Percentiles rank a stretch among this genome's conserved stretches.
Evolutionary conservation across 2,888 invertebrate species (phyloP).

Genomic region (Drosophila mettleri): DNA sequence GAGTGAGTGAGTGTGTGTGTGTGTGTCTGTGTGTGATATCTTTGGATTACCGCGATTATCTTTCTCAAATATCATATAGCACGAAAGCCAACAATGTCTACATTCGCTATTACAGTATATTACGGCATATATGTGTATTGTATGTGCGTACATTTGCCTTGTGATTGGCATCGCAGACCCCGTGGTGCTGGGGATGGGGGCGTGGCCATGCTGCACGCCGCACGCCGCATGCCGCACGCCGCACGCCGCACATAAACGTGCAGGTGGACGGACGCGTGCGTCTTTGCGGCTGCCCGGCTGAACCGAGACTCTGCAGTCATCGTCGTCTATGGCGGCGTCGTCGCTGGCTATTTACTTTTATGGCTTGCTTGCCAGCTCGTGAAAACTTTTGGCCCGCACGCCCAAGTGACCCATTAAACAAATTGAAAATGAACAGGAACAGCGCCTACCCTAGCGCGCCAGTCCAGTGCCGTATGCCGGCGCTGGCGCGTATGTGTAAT

Average conservation of each 20-base stretch:
- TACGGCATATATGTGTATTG: slow-evolving; percentile 17
- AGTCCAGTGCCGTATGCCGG: slow-evolving; percentile 33
- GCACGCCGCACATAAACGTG: slow-evolving; percentile 43
- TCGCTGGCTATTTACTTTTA: slow-evolving; percentile 71
- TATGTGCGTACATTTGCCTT: slow-evolving; percentile 19
- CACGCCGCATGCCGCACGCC: too few relatives aligned
- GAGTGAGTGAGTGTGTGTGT: slow-evolving; percentile 20
- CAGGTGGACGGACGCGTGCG: slow-evolving; percentile 61
- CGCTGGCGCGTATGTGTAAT: slow-evolving; percentile 69
- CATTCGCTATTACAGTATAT: slow-evolving; percentile 55
- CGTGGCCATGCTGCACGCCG: slow-evolving; percentile 25
- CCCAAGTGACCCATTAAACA: slow-evolving; percentile 80
- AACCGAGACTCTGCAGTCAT: slow-evolving; percentile 9
- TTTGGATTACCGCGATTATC: slow-evolving; percentile 75
- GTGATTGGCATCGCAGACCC: slow-evolving; percentile 33
- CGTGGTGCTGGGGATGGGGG: slow-evolving; percentile 5
- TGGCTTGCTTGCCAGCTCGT: slow-evolving; percentile 73
- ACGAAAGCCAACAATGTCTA: slow-evolving; percentile 77
- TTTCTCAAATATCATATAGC: slow-evolving; percentile 75
- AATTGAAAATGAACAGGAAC: slow-evolving; percentile 71
- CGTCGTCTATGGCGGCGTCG: slow-evolving; percentile 7
- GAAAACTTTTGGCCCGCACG: slow-evolving; percentile 64
- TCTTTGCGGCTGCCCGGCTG: slow-evolving; percentile 31
- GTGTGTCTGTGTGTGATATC: slow-evolving; percentile 45
- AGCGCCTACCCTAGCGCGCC: slow-evolving; percentile 5